These are phyloP conservation scores for Coenonympha arcania DNA, from an alignment of 2,888 invertebrate species.

Conservation along the genomic window DNA sequence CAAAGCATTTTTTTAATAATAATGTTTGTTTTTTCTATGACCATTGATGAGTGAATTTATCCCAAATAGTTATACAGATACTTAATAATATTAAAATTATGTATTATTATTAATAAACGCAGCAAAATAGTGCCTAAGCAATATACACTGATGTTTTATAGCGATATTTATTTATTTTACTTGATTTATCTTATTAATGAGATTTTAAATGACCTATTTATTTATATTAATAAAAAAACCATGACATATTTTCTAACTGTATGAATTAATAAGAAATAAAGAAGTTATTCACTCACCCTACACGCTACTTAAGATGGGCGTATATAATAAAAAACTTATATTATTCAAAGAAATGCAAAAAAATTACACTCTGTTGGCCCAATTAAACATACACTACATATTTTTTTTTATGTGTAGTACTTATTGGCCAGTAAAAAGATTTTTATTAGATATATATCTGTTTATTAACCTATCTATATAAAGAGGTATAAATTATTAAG, in stretches of 20 bases:
- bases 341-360: background rate
- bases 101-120: slow-evolving; percentile 18
- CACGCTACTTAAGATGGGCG: no score
- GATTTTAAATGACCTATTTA: slow-evolving; percentile 20
- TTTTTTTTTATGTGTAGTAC: background rate
- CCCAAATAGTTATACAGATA: slow-evolving; percentile 3
- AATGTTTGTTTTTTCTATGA: slow-evolving; percentile 8
- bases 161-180: slow-evolving; percentile 15
- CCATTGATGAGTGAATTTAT: slow-evolving; percentile 17
- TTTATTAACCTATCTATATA: no score
- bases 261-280: slow-evolving; percentile 1
- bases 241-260: slow-evolving; percentile 22
- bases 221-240: slow-evolving; percentile 26
- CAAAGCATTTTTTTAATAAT: background rate
- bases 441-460: no score
- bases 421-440: background rate
- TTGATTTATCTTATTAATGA: slow-evolving; percentile 15
- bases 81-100: slow-evolving; percentile 8
- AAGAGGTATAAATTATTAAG: no score
- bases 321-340: no score
- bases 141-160: slow-evolving; percentile 22
- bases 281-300: background rate
- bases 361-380: background rate
- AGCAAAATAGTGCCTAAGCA: slow-evolving; percentile 26
- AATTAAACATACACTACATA: background rate